phyloP scores from a whole-genome alignment of 2,888 invertebrate species.

The Agrochola circellaris region DNA sequence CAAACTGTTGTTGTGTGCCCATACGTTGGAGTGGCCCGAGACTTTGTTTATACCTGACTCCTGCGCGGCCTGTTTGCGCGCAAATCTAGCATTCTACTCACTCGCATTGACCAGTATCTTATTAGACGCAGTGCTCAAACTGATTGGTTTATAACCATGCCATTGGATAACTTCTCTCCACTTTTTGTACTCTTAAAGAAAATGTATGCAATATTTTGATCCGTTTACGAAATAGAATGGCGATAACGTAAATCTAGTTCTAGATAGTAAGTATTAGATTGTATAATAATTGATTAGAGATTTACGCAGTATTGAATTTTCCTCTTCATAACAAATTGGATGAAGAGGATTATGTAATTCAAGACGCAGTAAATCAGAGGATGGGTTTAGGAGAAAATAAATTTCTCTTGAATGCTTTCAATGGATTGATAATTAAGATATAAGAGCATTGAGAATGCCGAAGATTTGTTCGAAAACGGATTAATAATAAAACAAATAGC shows the following conservation, averaged over 20 bases:
- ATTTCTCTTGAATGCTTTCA: slow-evolving; percentile 4
- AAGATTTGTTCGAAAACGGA: slow-evolving; percentile 1
- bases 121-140: slow-evolving; percentile 40
- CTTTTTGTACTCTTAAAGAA: slow-evolving; percentile 11
- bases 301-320: slow-evolving; percentile 4
- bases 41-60: slow-evolving; percentile 40
- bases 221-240: slow-evolving; percentile 24
- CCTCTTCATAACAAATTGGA: neutral
- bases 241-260: slow-evolving; percentile 17
- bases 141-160: slow-evolving; percentile 44
- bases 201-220: slow-evolving; percentile 13
- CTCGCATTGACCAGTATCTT: slow-evolving; percentile 31
- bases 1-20: slow-evolving; percentile 70
- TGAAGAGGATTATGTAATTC: slow-evolving; percentile 17
- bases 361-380: neutral
- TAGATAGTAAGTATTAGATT: slow-evolving; percentile 21
- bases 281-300: slow-evolving; percentile 12
- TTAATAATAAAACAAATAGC: slow-evolving; percentile 1
- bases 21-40: slow-evolving; percentile 41
- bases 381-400: slow-evolving; percentile 2
- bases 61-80: slow-evolving; percentile 37
- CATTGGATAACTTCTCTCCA: slow-evolving; percentile 28
- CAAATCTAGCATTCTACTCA: slow-evolving; percentile 45
- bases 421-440: too few relatives aligned
- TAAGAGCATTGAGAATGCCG: neutral